Percentiles rank a stretch among this genome's conserved stretches.
Conservation (phyloP, 2,888 invertebrate genomes). For the Ecliptopera silaceata region DNA sequence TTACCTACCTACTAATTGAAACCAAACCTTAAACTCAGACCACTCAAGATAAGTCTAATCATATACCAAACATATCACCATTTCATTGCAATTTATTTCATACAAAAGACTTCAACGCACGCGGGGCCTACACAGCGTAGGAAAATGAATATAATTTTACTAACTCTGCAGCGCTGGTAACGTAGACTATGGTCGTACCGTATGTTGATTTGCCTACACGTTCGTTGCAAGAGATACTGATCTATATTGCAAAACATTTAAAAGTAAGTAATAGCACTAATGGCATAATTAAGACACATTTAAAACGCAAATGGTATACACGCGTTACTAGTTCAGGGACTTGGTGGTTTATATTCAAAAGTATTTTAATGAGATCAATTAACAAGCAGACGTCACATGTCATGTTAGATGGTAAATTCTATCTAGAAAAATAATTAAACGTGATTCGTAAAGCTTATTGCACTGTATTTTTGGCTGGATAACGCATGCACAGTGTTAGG, state of each 20-base stretch:
- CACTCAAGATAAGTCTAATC: too few species aligned
- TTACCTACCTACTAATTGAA: too few species aligned
- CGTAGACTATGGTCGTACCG: not conserved
- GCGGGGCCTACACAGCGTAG: constrained; percentile 7
- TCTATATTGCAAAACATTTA: constrained; percentile 26
- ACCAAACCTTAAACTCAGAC: too few species aligned
- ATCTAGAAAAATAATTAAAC: too few species aligned
- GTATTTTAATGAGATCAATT: too few species aligned
- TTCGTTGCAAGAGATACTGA: constrained; percentile 19
- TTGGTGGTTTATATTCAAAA: too few species aligned
- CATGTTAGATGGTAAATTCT: too few species aligned
- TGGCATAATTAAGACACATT: constrained; percentile 16
- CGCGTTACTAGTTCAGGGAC: not conserved
- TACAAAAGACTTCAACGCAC: constrained; percentile 26
- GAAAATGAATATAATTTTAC: not conserved
- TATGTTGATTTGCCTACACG: constrained; percentile 9
- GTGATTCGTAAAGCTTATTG: too few species aligned
- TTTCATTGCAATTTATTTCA: not conserved
- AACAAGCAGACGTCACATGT: too few species aligned
- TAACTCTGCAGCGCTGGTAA: not conserved
- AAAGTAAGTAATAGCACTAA: constrained; percentile 26
- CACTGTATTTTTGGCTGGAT: too few species aligned
- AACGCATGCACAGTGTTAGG: too few species aligned
- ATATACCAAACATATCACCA: too few species aligned
- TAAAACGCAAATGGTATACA: constrained; percentile 11